A percentile compares a stretch with the other conserved stretches of the same genome.
Evolutionary conservation across 1,140 invertebrate genomes (phyloP).

Genomic region (Vanessa tameamea): DNA sequence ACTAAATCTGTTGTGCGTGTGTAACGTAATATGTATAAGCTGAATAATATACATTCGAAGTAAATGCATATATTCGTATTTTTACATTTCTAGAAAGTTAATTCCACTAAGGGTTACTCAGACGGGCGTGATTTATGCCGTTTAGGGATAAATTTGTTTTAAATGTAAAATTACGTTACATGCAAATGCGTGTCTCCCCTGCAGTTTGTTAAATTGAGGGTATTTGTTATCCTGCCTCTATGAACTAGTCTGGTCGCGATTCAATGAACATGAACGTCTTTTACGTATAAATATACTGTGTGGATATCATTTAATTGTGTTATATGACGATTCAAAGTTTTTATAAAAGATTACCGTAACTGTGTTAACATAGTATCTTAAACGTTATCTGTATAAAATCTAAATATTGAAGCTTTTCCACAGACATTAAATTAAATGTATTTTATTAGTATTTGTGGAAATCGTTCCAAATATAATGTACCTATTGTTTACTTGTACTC

Average conservation of each 20-base stretch:
- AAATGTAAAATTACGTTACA: slow-evolving; percentile 38
- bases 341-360: no score
- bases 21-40: no score
- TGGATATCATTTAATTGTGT: background rate
- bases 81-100: slow-evolving; percentile 22
- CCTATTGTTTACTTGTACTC: no score
- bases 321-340: no score
- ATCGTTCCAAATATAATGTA: no score
- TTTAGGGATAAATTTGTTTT: slow-evolving; percentile 36
- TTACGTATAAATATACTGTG: background rate
- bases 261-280: background rate
- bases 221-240: slow-evolving; percentile 26
- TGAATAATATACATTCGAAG: background rate
- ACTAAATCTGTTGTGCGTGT: no score
- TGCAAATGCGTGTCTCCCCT: slow-evolving; percentile 36
- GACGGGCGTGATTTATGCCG: slow-evolving; percentile 29
- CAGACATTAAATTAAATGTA: no score
- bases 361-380: no score
- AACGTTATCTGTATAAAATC: no score
- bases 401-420: no score
- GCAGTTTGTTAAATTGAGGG: slow-evolving; percentile 30
- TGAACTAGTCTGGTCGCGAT: background rate
- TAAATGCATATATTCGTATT: background rate
- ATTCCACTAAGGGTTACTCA: slow-evolving; percentile 19
- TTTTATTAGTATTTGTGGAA: no score